Percentiles rank a stretch among this genome's conserved stretches.
Evolutionary conservation across 2,888 invertebrate genomes (phyloP).

Genomic region (Eudasyphora cyanicolor): DNA sequence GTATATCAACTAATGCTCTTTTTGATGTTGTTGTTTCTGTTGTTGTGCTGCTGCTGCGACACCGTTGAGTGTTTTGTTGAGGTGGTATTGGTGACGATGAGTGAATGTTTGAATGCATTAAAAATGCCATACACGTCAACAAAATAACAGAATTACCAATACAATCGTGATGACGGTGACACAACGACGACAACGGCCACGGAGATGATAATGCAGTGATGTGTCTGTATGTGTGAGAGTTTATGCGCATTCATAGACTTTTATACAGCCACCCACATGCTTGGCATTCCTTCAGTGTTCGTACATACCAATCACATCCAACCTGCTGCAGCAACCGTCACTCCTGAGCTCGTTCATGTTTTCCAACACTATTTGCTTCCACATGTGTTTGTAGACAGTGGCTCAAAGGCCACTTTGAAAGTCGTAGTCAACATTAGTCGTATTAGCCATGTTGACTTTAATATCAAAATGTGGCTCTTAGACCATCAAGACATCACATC

Average conservation of each 20-base stretch:
- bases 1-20: background rate
- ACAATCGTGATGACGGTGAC: conserved; percentile 18
- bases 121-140: conserved; percentile 49
- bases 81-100: background rate
- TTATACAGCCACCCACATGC: background rate
- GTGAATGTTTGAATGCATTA: conserved; percentile 46
- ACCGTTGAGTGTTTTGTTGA: no score
- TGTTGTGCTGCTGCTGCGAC: background rate
- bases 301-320: background rate
- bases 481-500: no score
- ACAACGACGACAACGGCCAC: background rate
- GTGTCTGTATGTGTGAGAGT: background rate
- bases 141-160: conserved; percentile 43
- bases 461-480: no score
- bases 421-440: no score
- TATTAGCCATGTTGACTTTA: no score
- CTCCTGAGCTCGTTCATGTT: background rate
- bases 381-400: no score
- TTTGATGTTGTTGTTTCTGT: background rate
- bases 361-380: background rate
- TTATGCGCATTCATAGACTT: background rate
- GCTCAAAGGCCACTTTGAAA: no score
- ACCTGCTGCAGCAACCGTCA: background rate
- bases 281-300: conserved; percentile 10
- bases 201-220: background rate